phyloP scores from a whole-genome alignment of 2,888 invertebrate species.

The Tenthredo livida region DNA sequence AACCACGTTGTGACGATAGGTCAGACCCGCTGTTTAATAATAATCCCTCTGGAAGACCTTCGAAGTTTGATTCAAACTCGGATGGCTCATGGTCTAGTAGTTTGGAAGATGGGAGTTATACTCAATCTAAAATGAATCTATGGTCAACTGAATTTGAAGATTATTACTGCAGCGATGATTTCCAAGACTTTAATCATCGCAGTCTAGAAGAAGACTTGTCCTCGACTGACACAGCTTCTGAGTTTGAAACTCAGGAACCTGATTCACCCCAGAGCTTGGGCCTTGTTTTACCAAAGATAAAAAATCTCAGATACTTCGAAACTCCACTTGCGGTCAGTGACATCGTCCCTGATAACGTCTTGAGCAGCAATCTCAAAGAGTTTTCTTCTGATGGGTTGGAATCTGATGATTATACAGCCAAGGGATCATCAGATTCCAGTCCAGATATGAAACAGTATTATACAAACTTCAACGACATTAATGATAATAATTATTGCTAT shows the following conservation, averaged over 20 bases:
- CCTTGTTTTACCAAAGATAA: neutral
- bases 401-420: neutral
- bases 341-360: slow-evolving; percentile 19
- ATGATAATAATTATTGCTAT: neutral
- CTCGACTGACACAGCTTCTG: slow-evolving; percentile 17
- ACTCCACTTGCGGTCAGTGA: neutral
- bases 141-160: neutral
- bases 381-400: neutral
- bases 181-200: neutral
- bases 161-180: slow-evolving; percentile 15
- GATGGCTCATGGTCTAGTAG: neutral
- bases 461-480: neutral
- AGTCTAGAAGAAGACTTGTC: neutral
- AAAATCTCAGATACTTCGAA: neutral
- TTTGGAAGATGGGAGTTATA: neutral
- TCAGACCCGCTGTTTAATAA: neutral
- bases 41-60: neutral
- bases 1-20: neutral
- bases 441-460: neutral
- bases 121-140: neutral
- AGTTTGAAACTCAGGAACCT: neutral
- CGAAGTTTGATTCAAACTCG: neutral
- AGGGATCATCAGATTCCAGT: neutral
- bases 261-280: neutral
- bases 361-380: neutral